Evolutionary conservation across 1,140 invertebrate genomes (phyloP).

Genomic region (Drosophila eugracilis): DNA sequence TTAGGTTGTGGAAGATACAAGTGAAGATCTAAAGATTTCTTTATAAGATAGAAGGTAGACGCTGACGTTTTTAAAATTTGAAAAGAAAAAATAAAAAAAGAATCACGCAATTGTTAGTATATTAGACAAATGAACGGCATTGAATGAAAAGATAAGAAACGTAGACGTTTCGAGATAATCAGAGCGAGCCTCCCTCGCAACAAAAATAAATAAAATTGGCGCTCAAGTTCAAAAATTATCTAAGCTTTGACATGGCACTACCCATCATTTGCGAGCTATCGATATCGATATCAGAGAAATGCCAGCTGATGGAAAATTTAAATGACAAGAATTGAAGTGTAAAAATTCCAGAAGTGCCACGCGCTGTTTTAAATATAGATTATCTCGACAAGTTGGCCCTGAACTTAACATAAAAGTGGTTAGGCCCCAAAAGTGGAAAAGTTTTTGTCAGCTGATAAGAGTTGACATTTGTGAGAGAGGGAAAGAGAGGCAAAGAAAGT

Average conservation of each 20-base stretch:
- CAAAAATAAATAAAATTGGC: constrained; percentile 2
- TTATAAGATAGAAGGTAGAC: constrained; percentile 7
- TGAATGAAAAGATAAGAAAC: constrained; percentile 25
- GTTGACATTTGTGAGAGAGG: background rate
- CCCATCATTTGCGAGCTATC: constrained; percentile 33
- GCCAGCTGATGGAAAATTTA: constrained; percentile 6
- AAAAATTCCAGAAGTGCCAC: constrained; percentile 7
- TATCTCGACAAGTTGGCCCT: constrained; percentile 40
- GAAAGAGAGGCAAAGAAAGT: constrained; percentile 2
- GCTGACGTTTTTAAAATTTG: background rate
- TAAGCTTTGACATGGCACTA: constrained; percentile 16
- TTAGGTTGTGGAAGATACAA: constrained; percentile 9
- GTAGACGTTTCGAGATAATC: constrained; percentile 24
- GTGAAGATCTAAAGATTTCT: background rate
- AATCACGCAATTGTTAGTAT: constrained; percentile 30
- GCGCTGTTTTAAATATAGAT: constrained; percentile 1
- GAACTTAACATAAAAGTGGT: constrained; percentile 45
- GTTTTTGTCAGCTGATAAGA: constrained; percentile 40
- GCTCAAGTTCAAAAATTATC: constrained; percentile 19
- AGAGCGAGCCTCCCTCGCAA: constrained; percentile 20
- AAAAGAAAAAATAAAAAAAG: constrained; percentile 20
- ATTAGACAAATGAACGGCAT: constrained; percentile 29
- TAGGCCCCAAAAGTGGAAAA: constrained; percentile 39
- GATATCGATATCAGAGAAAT: constrained; percentile 44
- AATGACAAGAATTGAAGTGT: background rate